These are phyloP conservation scores for Zele albiditarsus DNA, from an alignment of 2,888 invertebrate species.

Conservation along the genomic window DNA sequence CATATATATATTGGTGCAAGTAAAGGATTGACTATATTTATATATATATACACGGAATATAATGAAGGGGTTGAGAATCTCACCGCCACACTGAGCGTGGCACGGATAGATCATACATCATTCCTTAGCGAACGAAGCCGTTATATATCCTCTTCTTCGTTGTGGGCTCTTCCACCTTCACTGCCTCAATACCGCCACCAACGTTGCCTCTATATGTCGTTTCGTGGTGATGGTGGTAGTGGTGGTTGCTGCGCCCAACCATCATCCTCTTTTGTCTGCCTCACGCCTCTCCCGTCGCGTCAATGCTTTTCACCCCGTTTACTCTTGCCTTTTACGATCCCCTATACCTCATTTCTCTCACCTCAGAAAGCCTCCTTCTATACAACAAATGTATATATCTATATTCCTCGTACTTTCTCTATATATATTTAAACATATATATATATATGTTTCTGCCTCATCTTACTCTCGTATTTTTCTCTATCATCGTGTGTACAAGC, in stretches of 20 bases:
- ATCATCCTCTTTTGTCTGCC: constrained; percentile 29
- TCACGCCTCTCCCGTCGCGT: constrained; percentile 10
- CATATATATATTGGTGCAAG: constrained; percentile 26
- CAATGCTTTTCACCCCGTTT: constrained; percentile 26
- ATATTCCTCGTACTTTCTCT: background rate
- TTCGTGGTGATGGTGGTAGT: background rate
- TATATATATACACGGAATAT: constrained; percentile 32
- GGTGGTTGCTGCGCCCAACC: constrained; percentile 17
- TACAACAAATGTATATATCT: background rate
- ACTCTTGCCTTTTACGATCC: constrained; percentile 52
- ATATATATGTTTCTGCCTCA: constrained; percentile 2
- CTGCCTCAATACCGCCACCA: constrained; percentile 23
- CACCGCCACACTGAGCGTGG: constrained; percentile 55
- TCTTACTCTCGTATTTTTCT: background rate
- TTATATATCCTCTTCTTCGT: constrained; percentile 52
- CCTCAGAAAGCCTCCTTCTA: constrained; percentile 12
- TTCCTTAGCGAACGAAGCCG: constrained; percentile 60
- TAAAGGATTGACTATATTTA: constrained; percentile 6
- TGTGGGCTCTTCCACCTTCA: constrained; percentile 40
- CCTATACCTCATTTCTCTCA: constrained; percentile 47
- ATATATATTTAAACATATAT: background rate
- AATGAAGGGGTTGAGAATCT: constrained; percentile 64
- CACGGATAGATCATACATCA: constrained; percentile 67
- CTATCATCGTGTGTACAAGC: constrained; percentile 24
- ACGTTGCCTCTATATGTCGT: constrained; percentile 5